Percentiles rank a stretch among this genome's conserved stretches.
Conservation (phyloP, 1,140 invertebrate genomes). For the Holotrichia oblita region DNA sequence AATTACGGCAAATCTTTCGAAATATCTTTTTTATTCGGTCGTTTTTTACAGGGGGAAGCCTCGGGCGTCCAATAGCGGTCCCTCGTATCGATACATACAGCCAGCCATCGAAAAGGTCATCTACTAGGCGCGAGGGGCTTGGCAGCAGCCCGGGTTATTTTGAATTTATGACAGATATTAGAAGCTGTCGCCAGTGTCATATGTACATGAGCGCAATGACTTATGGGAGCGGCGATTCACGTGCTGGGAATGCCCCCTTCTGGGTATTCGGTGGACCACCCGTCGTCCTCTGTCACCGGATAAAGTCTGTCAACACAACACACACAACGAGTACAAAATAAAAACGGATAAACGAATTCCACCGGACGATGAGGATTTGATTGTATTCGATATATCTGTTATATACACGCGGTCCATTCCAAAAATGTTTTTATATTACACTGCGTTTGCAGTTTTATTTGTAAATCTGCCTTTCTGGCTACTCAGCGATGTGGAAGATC, state of each 20-base stretch:
- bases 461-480: too few relatives aligned
- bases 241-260: constrained; percentile 39
- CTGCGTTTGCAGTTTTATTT: too few relatives aligned
- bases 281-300: constrained; percentile 37
- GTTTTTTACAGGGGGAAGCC: neutral
- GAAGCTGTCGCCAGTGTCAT: constrained; percentile 40
- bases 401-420: neutral
- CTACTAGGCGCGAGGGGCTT: neutral
- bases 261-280: constrained; percentile 35
- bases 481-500: too few relatives aligned
- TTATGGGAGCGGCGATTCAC: constrained; percentile 39
- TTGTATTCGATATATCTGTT: neutral
- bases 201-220: constrained; percentile 38
- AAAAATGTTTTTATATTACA: too few relatives aligned
- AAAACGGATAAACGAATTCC: neutral
- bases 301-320: constrained; percentile 33
- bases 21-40: neutral
- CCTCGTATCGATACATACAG: neutral
- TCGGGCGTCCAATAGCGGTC: neutral
- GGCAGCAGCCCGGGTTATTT: neutral
- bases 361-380: neutral
- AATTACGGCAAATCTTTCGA: neutral
- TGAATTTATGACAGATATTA: constrained; percentile 41
- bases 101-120: constrained; percentile 15
- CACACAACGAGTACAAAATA: neutral